A percentile compares a stretch with the other conserved stretches of the same genome.
Evolutionary conservation across 2,888 invertebrate species (phyloP).

Genomic region (Brenthis daphne): DNA sequence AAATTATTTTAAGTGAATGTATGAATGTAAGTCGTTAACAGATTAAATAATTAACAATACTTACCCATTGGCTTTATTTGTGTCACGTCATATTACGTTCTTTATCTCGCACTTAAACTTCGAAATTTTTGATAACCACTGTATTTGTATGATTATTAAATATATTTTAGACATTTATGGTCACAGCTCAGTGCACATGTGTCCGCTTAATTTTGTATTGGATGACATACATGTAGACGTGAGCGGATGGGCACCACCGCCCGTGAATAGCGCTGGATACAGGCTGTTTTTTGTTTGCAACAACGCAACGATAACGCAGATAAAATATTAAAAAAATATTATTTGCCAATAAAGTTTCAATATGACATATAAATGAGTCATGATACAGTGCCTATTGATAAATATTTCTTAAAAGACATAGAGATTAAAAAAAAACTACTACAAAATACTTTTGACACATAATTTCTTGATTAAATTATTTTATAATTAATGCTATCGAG

Average conservation of each 20-base stretch:
- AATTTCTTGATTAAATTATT: no score
- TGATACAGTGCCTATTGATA: no score
- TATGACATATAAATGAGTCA: not conserved
- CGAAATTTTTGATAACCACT: conserved; percentile 12
- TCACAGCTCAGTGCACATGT: conserved; percentile 20
- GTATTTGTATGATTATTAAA: conserved; percentile 20
- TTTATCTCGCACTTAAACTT: conserved; percentile 18
- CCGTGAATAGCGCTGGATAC: conserved; percentile 42
- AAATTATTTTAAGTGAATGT: no score
- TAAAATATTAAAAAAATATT: conserved; percentile 11
- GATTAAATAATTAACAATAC: conserved; percentile 9
- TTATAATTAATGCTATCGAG: no score
- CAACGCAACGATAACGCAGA: conserved; percentile 17
- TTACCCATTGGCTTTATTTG: conserved; percentile 53
- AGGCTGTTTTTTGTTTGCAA: conserved; percentile 43
- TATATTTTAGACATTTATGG: conserved; percentile 17
- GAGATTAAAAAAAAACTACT: no score
- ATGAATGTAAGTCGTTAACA: no score
- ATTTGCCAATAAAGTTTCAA: conserved; percentile 2
- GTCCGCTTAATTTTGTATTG: conserved; percentile 33
- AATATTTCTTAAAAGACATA: no score
- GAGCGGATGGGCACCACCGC: conserved; percentile 37
- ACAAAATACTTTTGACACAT: no score
- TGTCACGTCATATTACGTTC: conserved; percentile 51
- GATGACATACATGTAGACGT: conserved; percentile 34